Percentiles rank a stretch among this genome's conserved stretches.
These are phyloP conservation scores for Odontocerum albicorne DNA, from an alignment of 2,888 invertebrate species.

Conservation along the genomic window DNA sequence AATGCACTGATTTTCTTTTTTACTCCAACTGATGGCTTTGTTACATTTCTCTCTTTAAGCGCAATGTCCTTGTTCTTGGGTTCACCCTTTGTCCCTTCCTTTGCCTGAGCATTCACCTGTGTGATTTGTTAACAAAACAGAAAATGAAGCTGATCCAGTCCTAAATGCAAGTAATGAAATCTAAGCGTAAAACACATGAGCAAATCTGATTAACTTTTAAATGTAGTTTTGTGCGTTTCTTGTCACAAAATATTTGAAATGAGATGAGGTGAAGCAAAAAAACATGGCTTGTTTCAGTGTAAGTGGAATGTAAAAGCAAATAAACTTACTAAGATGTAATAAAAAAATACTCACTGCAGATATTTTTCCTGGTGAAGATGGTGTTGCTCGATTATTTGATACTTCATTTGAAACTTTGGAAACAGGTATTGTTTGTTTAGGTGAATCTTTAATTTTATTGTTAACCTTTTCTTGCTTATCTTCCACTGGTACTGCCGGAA, in stretches of 20 bases:
- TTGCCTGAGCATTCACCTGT: conserved; percentile 40
- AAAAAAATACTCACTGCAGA: conserved; percentile 24
- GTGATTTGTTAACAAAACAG: conserved; percentile 23
- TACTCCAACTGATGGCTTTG: conserved; percentile 34
- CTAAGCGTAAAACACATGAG: neutral
- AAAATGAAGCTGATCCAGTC: neutral
- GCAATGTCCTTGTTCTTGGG: conserved; percentile 36
- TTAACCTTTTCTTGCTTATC: neutral
- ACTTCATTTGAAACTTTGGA: conserved; percentile 5
- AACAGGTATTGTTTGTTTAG: neutral
- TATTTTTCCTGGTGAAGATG: conserved; percentile 18
- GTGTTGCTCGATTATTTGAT: conserved; percentile 6
- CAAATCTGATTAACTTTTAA: neutral
- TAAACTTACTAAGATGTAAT: neutral
- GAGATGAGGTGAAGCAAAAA: neutral
- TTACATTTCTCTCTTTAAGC: conserved; percentile 33
- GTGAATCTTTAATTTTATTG: neutral
- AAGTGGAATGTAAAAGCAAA: neutral
- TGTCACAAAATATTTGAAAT: neutral
- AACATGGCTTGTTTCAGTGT: neutral
- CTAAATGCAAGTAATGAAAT: neutral
- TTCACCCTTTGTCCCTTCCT: conserved; percentile 39
- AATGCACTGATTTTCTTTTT: conserved; percentile 37
- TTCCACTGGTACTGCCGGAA: neutral
- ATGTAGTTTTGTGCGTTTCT: neutral